Evolutionary conservation across 2,113 vertebrate genomes (phyloP).

Genomic region (Oncorhynchus nerka): DNA sequence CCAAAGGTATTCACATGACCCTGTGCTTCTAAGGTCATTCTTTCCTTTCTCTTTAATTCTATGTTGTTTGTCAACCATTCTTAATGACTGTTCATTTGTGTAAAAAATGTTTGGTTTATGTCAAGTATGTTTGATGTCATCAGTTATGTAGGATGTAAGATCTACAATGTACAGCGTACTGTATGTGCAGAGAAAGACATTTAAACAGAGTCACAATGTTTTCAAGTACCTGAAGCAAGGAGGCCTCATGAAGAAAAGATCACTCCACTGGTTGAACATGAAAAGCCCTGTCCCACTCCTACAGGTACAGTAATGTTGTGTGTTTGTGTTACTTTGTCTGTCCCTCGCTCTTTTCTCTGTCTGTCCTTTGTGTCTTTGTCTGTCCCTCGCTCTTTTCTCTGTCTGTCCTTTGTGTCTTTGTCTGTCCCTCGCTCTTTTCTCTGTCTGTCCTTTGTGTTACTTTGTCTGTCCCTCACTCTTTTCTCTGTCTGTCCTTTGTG

Average conservation of each 20-base stretch:
- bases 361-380: neutral
- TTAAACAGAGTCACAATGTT: slow-evolving; percentile 44
- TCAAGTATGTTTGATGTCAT: neutral
- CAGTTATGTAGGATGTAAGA: neutral
- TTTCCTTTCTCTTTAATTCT: neutral
- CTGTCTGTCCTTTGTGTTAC: slow-evolving; percentile 1
- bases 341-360: neutral
- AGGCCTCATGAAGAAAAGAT: slow-evolving; percentile 62
- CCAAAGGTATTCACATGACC: slow-evolving; percentile 55
- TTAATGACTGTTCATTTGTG: slow-evolving; percentile 2
- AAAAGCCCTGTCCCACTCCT: slow-evolving; percentile 65
- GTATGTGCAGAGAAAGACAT: slow-evolving; percentile 2
- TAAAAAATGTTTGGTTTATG: neutral
- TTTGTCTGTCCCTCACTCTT: neutral
- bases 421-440: neutral
- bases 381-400: neutral
- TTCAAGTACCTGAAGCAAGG: slow-evolving; percentile 70
- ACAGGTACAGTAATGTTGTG: slow-evolving; percentile 74
- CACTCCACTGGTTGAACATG: slow-evolving; percentile 52
- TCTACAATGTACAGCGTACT: neutral
- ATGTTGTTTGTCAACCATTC: neutral
- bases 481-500: neutral
- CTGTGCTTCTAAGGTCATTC: slow-evolving; percentile 14
- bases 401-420: neutral
- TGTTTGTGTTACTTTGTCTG: slow-evolving; percentile 3